phyloP scores from a whole-genome alignment of 2,888 invertebrate genomes.

The Mythimna pallens region DNA sequence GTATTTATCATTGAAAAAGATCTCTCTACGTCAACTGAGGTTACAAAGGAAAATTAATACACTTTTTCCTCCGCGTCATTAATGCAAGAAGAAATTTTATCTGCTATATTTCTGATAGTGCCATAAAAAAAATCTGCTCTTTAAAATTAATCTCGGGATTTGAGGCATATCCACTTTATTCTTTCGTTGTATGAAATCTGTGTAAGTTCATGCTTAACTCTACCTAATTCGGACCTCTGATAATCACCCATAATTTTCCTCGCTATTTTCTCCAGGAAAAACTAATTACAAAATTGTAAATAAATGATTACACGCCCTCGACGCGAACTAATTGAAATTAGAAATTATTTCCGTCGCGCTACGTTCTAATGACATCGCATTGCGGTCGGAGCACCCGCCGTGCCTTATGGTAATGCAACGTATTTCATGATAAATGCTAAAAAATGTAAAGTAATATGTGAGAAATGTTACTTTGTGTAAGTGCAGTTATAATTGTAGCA shows the following conservation, averaged over 20 bases:
- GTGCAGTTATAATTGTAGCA: constrained; percentile 4
- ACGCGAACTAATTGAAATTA: constrained; percentile 50
- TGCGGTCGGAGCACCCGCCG: background rate
- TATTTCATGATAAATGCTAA: constrained; percentile 40
- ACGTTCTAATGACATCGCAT: constrained; percentile 32
- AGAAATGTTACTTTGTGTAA: constrained; percentile 11
- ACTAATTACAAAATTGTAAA: constrained; percentile 36
- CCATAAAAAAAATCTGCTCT: too few relatives aligned
- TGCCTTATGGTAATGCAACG: constrained; percentile 22
- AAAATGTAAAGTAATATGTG: constrained; percentile 4
- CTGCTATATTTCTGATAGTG: too few relatives aligned
- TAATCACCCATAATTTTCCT: constrained; percentile 27
- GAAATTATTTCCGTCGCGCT: constrained; percentile 31
- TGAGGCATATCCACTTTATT: too few relatives aligned
- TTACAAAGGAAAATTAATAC: too few relatives aligned
- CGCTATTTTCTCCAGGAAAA: constrained; percentile 37
- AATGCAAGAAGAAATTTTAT: too few relatives aligned
- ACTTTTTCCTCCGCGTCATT: too few relatives aligned
- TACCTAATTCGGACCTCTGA: too few relatives aligned
- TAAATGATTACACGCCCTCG: constrained; percentile 34
- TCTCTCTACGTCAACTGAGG: too few relatives aligned
- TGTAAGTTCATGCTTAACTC: too few relatives aligned
- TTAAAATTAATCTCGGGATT: too few relatives aligned
- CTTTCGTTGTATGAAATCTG: too few relatives aligned
- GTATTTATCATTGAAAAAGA: too few relatives aligned